Conservation (phyloP, 1,140 invertebrate species). For the Bemisia tabaci region DNA sequence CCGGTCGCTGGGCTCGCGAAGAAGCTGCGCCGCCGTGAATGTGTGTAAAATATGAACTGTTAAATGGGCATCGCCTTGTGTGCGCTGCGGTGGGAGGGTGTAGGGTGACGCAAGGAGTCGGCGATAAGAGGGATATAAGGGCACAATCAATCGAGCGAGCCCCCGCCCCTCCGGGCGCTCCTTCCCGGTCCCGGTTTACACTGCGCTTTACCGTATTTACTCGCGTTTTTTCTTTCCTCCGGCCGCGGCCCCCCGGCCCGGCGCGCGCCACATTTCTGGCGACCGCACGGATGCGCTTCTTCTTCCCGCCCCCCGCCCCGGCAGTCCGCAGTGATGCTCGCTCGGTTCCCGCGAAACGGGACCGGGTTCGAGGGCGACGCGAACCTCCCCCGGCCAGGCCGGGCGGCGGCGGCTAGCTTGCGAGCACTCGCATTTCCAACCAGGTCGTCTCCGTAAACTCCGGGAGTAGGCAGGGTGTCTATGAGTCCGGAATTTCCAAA, state of each 20-base stretch:
- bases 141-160: not conserved
- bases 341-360: not conserved
- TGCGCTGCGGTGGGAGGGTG: not conserved
- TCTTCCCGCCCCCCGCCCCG: not conserved
- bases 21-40: not conserved
- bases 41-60: not conserved
- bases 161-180: not conserved
- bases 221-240: constrained; percentile 2
- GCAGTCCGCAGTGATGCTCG: not conserved
- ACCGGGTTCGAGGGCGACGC: too few species aligned
- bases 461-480: too few species aligned
- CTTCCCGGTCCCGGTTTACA: not conserved
- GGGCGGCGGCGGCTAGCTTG: too few species aligned
- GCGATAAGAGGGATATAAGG: not conserved
- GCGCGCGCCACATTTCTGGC: not conserved
- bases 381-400: too few species aligned
- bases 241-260: not conserved
- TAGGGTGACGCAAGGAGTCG: not conserved
- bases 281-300: not conserved
- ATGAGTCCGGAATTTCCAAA: too few species aligned
- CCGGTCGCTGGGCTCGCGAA: not conserved
- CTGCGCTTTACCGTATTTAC: constrained; percentile 1
- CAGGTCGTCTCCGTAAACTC: too few species aligned
- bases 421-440: too few species aligned
- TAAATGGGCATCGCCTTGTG: not conserved